Evolutionary conservation across 2,113 vertebrate genomes (phyloP), one percentile per base, ranked within the genome.

Genomic region (Cygnus atratus): DNA sequence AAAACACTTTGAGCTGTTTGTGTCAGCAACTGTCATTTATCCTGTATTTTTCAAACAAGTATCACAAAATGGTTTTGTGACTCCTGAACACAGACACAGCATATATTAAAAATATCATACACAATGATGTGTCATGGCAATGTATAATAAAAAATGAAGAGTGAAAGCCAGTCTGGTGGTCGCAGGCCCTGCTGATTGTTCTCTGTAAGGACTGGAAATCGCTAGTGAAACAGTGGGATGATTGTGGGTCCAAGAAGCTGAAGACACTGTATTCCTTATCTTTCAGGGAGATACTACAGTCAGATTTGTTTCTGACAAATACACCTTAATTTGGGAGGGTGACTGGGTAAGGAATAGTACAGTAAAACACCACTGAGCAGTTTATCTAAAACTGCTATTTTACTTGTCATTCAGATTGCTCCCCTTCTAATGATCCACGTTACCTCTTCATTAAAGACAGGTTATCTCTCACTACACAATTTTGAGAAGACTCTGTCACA

Each of bases 361-460:
- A 90, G 21, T 19, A 88, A 72, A 28, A 66, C 6, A 73, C 39
- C 59, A 87, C 19, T 52, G 67, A 96, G 44, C 18, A 90, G 25
- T 75, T 78, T 76, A 92, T 72, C 66, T 84, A 70, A 94, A 92
- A 82, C 21, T 74, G 61, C 39, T 71, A 8, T 71, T 92, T 89
- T 71, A 66, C 35, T 26, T 75, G 33, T 84, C 55, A 84, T 93
- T 90, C 70, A 59, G 41, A 80, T 78, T 46, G 82, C 25, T 66
- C 41, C 26, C 10, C 26, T 71, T 90, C 44, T 59, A 67, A 84
- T 13, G 26, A 48, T 25, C n/a, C n/a, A 65, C 75, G 74, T 46
- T 61, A 91, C n/a, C 54, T 92, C 63, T 91, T 92, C 88, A 93
- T 58, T 90, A 92, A 96, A 80, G 70, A 82, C 16, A 79, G 16